Evolutionary conservation across 2,797 vertebrate genomes (phyloP).

Genomic region (Melanogrammus aeglefinus): DNA sequence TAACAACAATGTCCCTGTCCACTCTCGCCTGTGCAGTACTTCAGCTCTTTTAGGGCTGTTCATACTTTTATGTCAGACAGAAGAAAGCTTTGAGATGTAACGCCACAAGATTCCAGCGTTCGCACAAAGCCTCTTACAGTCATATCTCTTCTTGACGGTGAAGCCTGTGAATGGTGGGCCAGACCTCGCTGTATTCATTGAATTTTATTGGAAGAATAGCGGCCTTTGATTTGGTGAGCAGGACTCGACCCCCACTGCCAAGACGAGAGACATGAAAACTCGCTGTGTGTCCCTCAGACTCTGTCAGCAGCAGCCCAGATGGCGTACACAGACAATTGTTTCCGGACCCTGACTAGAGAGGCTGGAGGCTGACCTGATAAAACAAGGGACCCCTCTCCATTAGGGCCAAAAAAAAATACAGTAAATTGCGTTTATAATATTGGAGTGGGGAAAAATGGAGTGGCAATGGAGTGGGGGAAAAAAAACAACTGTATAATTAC

Average conservation of each 20-base stretch:
- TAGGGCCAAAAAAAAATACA: too few relatives aligned
- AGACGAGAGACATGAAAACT: constrained; percentile 18
- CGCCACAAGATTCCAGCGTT: constrained; percentile 49
- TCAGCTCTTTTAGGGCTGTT: neutral
- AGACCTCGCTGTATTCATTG: constrained; percentile 46
- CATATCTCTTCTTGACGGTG: constrained; percentile 50
- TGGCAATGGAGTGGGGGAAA: too few relatives aligned
- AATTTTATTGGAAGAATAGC: constrained; percentile 68
- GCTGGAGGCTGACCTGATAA: too few relatives aligned
- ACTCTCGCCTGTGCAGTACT: too few relatives aligned
- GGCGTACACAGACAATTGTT: too few relatives aligned
- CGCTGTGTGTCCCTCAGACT: neutral
- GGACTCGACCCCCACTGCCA: constrained; percentile 32
- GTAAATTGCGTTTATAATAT: too few relatives aligned
- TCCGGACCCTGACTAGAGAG: too few relatives aligned
- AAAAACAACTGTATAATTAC: too few relatives aligned
- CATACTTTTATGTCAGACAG: constrained; percentile 12
- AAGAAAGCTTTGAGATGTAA: constrained; percentile 59
- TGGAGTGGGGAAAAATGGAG: too few relatives aligned
- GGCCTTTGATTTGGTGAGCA: constrained; percentile 66
- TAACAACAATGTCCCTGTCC: neutral
- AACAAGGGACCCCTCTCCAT: too few relatives aligned
- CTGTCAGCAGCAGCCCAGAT: neutral
- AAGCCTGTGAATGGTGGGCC: constrained; percentile 58
- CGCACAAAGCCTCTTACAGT: constrained; percentile 64